A percentile compares a stretch with the other conserved stretches of the same genome.
Conservation (phyloP, 1,140 invertebrate species). For the Adelges cooleyi region DNA sequence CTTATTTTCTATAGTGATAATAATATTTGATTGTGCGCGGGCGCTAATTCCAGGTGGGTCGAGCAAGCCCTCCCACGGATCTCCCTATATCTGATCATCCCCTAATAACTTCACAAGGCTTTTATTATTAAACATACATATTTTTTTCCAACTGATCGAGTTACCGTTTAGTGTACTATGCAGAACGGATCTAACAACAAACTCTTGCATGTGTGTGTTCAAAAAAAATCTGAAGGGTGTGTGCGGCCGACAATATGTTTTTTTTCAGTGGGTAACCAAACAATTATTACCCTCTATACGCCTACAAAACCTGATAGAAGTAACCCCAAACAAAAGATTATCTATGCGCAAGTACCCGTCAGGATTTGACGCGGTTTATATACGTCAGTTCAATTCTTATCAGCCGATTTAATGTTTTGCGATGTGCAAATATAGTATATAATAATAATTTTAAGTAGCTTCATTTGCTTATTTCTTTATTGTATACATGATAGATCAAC, state of each 20-base stretch:
- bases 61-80: constrained; percentile 23
- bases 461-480: not conserved
- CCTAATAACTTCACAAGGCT: constrained; percentile 20
- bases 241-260: constrained; percentile 8
- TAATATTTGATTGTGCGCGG: constrained; percentile 19
- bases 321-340: constrained; percentile 17
- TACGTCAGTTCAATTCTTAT: not conserved
- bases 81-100: constrained; percentile 27
- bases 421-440: too few relatives aligned
- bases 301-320: constrained; percentile 18
- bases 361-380: not conserved
- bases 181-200: constrained; percentile 24
- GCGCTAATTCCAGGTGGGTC: constrained; percentile 26
- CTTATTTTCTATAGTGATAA: too few relatives aligned
- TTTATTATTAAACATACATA: constrained; percentile 17
- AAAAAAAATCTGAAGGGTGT: not conserved
- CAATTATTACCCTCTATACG: constrained; percentile 22
- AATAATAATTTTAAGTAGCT: too few relatives aligned
- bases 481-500: too few relatives aligned
- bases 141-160: constrained; percentile 21
- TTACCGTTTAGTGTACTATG: constrained; percentile 3
- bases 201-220: not conserved
- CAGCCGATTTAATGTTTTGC: constrained; percentile 6
- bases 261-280: constrained; percentile 7
- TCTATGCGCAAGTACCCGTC: not conserved